Base-by-base conservation (phyloP, 2,888 invertebrate species). In the Pilophorus perplexus region DNA sequence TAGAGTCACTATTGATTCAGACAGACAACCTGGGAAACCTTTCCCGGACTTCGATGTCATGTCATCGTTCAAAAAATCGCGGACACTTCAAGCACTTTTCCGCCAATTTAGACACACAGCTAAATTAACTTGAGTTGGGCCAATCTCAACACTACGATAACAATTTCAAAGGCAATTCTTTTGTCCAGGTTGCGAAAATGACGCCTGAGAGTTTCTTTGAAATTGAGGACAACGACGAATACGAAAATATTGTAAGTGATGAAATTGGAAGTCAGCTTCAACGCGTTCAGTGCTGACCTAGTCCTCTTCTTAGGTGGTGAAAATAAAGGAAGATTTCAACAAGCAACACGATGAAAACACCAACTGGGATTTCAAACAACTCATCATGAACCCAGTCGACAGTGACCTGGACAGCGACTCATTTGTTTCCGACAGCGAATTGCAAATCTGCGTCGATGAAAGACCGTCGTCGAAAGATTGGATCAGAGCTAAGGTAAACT, bases 311-410 rank as follows among this genome's bases (percentile, higher is more conserved):
- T 6, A 52, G 52, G 52, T 62, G 27, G 12, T 62, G 46, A 28
- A 25, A 28, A 18, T 48, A 18, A 62, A 48, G 33, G 62, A 62
- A 33, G 62, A 62, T n/a, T 62, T 27, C 18, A 62, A 46, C n/a
- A 62, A 28, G 18, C 44, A 46, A 14, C 16, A 20, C 6, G 62
- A 46, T 2, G 8, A 27, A 5, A 48, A 46, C 27, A n/a, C 33
- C 1, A 55, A 55, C 20, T 55, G 55, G 46, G 62, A 62, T 12
- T 62, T 62, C 33, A 44, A 14, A 2, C 46, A 46, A 16, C 28
- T 44, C 2, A 62, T 62, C 18, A 46, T 28, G 62, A 62, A 62
- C 37, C 62, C 44, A n/a, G 46, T 38, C 8, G 62, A 62, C n/a
- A 48, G 48, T 25, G 62, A 62, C 23, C 48, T 62, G 62, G 62